Evolutionary conservation across 2,888 invertebrate genomes (phyloP).

Genomic region (Caenorhabditis afra): DNA sequence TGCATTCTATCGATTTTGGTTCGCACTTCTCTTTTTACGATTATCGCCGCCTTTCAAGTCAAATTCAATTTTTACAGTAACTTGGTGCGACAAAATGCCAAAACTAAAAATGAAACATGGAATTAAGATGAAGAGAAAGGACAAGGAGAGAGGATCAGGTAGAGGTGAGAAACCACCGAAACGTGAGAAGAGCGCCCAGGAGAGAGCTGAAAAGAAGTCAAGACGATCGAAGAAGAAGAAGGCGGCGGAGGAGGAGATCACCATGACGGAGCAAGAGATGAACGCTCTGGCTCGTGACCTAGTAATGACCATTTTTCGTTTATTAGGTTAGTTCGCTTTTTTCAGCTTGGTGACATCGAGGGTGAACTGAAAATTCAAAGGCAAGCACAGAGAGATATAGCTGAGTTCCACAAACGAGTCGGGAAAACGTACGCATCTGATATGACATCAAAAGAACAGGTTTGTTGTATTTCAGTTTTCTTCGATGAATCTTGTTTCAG

Average conservation of each 20-base stretch:
- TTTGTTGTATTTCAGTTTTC: background rate
- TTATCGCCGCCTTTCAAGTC: too few species aligned
- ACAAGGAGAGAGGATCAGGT: background rate
- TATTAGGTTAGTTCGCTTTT: too few species aligned
- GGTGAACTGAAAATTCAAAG: background rate
- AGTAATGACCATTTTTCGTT: too few species aligned
- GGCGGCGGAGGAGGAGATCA: too few species aligned
- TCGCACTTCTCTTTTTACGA: too few species aligned
- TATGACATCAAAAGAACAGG: slow-evolving; percentile 1
- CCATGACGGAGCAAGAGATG: too few species aligned
- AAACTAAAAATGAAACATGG: background rate
- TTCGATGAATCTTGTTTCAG: background rate
- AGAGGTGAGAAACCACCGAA: background rate
- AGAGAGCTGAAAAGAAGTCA: too few species aligned
- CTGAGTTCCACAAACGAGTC: slow-evolving; percentile 3
- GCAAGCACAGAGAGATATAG: background rate
- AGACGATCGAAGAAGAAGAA: too few species aligned
- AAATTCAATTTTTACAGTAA: background rate
- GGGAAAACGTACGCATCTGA: background rate
- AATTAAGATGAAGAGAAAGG: background rate
- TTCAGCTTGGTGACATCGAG: slow-evolving; percentile 8
- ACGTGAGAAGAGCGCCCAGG: background rate
- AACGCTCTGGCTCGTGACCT: too few species aligned
- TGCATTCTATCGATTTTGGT: background rate
- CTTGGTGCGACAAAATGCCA: background rate